Evolutionary conservation across 2,888 invertebrate genomes (phyloP), one percentile per base, ranked within the genome.

Genomic region (Coelinius sp.): DNA sequence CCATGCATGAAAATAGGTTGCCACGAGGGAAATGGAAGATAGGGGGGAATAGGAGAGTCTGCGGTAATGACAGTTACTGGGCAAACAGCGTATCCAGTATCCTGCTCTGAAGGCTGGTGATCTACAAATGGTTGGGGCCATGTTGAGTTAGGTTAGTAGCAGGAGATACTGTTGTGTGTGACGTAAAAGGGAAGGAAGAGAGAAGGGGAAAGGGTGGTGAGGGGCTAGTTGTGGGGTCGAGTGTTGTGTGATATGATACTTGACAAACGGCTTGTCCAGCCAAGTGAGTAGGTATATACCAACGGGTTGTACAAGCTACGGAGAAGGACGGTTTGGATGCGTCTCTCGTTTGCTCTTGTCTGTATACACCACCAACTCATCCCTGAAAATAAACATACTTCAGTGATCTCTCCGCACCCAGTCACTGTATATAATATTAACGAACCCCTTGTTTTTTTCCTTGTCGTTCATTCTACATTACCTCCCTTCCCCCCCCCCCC

Each of bases 171-270:
- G 59, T 53, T 53, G 35, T 52, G 66, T 56, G 24, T 41, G 52
- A 65, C 20, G 44, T 17, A 38, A 59, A 35, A 41, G 31, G 70
- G 25, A 56, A 56, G 49, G 27, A 35, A 31, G 35, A 31, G 12
- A 3, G 67, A 75, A 66, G 73, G 67, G 44, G 41, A 24, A 44
- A 74, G 70, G 65, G 63, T 35, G 46, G 69, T 22, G 62, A 59
- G 66, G 56, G 17, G 27, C 17, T 22, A 25, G 70, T 62, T 72
- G 79, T 73, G 77, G 77, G 81, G 81, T 83, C 82, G 82, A 84
- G 79, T 76, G 81, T 80, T 80, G 80, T 78, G 80, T 69, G 81
- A 83, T 83, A 82, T 82, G 81, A 82, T 81, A 83, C 84, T 83
- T 78, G 77, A 76, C 79, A 79, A 80, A 80, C 79, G 79, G 74